These are phyloP conservation scores for Drosophila malerkotliana DNA, from an alignment of 1,140 invertebrate genomes.

Conservation along the genomic window DNA sequence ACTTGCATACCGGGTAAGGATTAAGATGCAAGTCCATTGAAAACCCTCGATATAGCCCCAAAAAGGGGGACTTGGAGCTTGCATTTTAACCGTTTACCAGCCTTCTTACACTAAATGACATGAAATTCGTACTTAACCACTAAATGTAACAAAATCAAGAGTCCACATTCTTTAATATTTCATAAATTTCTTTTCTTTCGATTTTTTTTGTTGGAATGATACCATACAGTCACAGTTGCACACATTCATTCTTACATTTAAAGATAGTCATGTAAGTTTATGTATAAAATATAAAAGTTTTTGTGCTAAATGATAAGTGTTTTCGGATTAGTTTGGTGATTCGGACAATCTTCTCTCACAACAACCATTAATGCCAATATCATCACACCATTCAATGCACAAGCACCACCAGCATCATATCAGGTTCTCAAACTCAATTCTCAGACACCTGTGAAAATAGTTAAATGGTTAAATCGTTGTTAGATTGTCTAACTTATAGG, in stretches of 20 bases:
- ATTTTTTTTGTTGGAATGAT: conserved; percentile 55
- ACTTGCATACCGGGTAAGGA: conserved; percentile 17
- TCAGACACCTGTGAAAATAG: conserved; percentile 57
- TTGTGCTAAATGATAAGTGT: conserved; percentile 55
- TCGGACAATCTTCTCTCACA: conserved; percentile 35
- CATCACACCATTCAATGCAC: conserved; percentile 49
- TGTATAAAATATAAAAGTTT: conserved; percentile 60
- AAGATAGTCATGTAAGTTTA: conserved; percentile 23
- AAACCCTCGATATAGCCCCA: conserved; percentile 16
- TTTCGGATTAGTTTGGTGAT: conserved; percentile 30
- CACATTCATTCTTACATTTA: conserved; percentile 34
- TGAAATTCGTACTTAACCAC: conserved; percentile 23
- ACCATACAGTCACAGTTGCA: conserved; percentile 56
- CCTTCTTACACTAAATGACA: conserved; percentile 38
- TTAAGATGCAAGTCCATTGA: conserved; percentile 30
- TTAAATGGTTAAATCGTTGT: conserved; percentile 20
- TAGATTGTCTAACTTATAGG: conserved; percentile 28
- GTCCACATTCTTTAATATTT: conserved; percentile 8
- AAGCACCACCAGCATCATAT: conserved; percentile 35
- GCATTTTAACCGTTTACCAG: conserved; percentile 26
- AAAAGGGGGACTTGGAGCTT: conserved; percentile 33
- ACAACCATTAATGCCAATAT: conserved; percentile 57
- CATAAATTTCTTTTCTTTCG: background rate
- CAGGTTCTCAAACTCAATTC: conserved; percentile 50
- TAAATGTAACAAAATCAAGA: conserved; percentile 33